These are phyloP conservation scores for Tribolium freemani DNA, from an alignment of 2,888 invertebrate species.

Conservation along the genomic window DNA sequence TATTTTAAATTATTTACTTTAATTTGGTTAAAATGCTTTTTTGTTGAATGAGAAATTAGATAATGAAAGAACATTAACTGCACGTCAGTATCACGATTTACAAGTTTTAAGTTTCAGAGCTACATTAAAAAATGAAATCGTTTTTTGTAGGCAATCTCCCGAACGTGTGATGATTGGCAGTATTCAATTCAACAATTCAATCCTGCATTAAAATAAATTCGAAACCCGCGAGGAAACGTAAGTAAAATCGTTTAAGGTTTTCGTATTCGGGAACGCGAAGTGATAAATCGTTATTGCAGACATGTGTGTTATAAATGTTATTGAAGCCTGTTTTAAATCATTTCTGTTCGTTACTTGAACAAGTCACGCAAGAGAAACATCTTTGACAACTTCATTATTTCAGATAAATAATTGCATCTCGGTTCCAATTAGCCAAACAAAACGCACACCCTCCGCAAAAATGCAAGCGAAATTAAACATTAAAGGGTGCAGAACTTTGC, in stretches of 20 bases:
- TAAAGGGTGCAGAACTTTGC: no score
- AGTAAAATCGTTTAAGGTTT: background rate
- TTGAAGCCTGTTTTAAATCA: background rate
- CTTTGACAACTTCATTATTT: background rate
- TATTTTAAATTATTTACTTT: no score
- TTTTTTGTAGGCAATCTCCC: background rate
- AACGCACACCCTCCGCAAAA: no score
- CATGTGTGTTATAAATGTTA: slow-evolving; percentile 3
- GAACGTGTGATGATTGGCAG: background rate
- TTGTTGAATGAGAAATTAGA: no score
- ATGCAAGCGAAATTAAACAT: no score
- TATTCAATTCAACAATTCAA: background rate
- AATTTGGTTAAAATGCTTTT: no score
- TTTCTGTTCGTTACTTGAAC: background rate
- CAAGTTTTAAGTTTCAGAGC: no score
- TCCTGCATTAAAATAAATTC: background rate
- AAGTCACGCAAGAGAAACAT: background rate
- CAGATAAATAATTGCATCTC: background rate
- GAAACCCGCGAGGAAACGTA: background rate
- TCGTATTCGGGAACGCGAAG: background rate
- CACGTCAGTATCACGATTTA: no score
- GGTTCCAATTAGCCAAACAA: background rate
- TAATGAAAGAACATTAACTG: no score
- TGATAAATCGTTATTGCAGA: slow-evolving; percentile 2
- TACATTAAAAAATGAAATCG: no score